Percentiles rank a stretch among this genome's conserved stretches.
Conservation (phyloP, 2,113 vertebrate species). For the Patagioenas fasciata region DNA sequence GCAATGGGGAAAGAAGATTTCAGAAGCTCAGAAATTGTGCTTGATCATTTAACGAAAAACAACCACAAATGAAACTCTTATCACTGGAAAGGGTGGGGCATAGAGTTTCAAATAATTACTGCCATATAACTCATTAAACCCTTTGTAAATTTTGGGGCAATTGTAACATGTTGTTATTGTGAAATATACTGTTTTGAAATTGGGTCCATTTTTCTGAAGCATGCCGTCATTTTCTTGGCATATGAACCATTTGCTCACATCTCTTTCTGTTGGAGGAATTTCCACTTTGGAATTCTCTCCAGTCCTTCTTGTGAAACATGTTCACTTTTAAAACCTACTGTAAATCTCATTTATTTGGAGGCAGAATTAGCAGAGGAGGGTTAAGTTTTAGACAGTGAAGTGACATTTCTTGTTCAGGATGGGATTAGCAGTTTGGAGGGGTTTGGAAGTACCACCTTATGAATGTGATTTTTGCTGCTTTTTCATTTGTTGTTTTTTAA, state of each 20-base stretch:
- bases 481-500: background rate
- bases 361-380: background rate
- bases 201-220: too few species aligned
- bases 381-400: background rate
- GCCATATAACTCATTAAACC: too few species aligned
- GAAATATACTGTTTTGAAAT: too few species aligned
- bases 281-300: background rate
- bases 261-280: background rate
- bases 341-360: background rate
- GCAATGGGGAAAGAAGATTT: background rate
- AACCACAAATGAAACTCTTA: background rate
- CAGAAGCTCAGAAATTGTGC: background rate
- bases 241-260: background rate
- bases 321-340: background rate
- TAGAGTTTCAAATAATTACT: too few species aligned
- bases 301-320: background rate
- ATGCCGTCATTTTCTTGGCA: background rate
- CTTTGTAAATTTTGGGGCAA: too few species aligned
- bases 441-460: background rate
- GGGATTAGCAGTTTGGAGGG: background rate
- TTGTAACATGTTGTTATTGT: too few species aligned
- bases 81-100: too few species aligned
- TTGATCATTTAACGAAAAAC: background rate
- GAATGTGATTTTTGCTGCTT: background rate
- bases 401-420: background rate